These are phyloP conservation scores for Drosophila micromelanica DNA, from an alignment of 1,140 invertebrate genomes.

Conservation along the genomic window DNA sequence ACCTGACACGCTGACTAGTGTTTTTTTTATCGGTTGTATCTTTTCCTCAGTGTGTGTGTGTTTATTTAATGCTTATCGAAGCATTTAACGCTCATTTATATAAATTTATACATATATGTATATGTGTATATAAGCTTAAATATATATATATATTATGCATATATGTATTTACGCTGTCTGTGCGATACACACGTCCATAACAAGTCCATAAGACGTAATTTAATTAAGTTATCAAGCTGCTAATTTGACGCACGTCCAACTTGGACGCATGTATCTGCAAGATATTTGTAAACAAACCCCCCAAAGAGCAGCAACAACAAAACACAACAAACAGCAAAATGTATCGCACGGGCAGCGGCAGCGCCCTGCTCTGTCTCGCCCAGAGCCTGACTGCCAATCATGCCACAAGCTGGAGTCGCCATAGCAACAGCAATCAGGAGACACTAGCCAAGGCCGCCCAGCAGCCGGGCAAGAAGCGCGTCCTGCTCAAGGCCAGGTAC, in stretches of 20 bases:
- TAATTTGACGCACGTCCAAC: constrained; percentile 10
- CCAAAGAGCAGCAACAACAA: not conserved
- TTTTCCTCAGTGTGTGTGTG: not conserved
- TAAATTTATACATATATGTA: not conserved
- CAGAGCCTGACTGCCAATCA: constrained; percentile 22
- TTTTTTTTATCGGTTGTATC: not conserved
- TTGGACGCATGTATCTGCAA: constrained; percentile 12
- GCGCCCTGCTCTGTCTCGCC: constrained; percentile 33
- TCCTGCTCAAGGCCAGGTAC: constrained; percentile 39
- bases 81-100: constrained; percentile 8
- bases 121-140: not conserved
- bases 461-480: constrained; percentile 5
- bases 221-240: constrained; percentile 39
- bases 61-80: constrained; percentile 34
- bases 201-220: constrained; percentile 34
- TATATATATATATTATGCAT: not conserved
- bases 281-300: constrained; percentile 14
- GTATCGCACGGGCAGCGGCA: constrained; percentile 37
- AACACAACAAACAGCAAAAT: constrained; percentile 3
- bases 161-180: not conserved
- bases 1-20: constrained; percentile 10
- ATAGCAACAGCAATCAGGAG: not conserved
- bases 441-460: not conserved
- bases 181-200: constrained; percentile 1
- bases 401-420: constrained; percentile 16